Evolutionary conservation across 2,113 vertebrate species (phyloP).

Genomic region (Manacus vitellinus): DNA sequence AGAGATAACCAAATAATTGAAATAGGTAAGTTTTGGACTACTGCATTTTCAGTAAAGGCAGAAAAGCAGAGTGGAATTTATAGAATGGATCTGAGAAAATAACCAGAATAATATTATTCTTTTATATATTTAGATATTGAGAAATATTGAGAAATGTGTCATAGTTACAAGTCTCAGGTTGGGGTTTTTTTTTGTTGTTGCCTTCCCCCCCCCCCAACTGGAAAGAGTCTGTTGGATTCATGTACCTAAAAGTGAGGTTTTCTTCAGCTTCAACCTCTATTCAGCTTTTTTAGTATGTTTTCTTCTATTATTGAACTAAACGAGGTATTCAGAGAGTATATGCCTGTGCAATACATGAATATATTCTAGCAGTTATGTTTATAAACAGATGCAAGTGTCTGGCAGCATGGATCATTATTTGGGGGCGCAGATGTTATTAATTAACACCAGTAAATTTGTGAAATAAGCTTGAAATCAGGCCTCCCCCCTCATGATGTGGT

Average conservation of each 20-base stretch:
- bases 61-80: background rate
- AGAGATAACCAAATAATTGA: background rate
- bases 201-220: background rate
- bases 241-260: background rate
- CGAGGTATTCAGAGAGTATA: background rate
- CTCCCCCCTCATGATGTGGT: background rate
- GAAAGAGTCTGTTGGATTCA: background rate
- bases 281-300: background rate
- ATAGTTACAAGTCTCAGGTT: background rate
- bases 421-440: constrained; percentile 61
- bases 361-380: constrained; percentile 54
- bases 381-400: constrained; percentile 63
- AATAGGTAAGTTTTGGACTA: background rate
- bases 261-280: background rate
- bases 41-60: background rate
- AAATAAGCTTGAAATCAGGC: constrained; percentile 56
- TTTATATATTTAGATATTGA: background rate
- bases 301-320: background rate
- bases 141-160: background rate
- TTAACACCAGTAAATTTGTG: constrained; percentile 57
- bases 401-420: constrained; percentile 53
- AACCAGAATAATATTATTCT: background rate
- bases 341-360: constrained; percentile 21
- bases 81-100: background rate
- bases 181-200: background rate